Evolutionary conservation across 1,140 invertebrate genomes (phyloP).

Genomic region (Zaprionus taronus): DNA sequence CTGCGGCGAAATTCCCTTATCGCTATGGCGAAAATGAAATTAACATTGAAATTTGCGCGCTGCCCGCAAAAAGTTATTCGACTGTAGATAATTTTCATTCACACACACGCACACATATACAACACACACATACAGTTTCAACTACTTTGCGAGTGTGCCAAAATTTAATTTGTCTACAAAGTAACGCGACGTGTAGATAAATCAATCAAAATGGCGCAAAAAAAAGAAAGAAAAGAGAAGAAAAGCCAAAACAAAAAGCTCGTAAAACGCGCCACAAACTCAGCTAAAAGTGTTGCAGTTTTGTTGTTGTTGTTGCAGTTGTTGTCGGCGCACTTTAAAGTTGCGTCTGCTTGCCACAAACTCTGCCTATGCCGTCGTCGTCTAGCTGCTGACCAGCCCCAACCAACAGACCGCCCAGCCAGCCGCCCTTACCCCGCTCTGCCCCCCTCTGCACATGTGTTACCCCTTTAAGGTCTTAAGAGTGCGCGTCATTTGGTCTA

Average conservation of each 20-base stretch:
- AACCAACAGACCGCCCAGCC: neutral
- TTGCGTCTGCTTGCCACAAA: constrained; percentile 15
- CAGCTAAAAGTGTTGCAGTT: constrained; percentile 48
- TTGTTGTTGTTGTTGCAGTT: constrained; percentile 15
- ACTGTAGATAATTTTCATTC: constrained; percentile 79
- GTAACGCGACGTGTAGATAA: constrained; percentile 74
- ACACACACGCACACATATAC: constrained; percentile 4
- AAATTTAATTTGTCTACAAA: constrained; percentile 81
- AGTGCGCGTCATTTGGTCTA: constrained; percentile 51
- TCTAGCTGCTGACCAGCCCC: constrained; percentile 22
- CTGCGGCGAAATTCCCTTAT: constrained; percentile 65
- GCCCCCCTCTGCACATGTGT: constrained; percentile 6
- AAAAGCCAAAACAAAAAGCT: constrained; percentile 15
- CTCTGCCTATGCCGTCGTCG: neutral
- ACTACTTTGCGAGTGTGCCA: constrained; percentile 44
- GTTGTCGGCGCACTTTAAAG: constrained; percentile 74
- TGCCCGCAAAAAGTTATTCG: constrained; percentile 71
- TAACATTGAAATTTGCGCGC: constrained; percentile 73
- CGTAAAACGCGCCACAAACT: constrained; percentile 37
- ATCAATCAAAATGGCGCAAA: constrained; percentile 74
- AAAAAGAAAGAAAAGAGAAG: neutral
- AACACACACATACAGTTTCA: constrained; percentile 36
- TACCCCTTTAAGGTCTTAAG: constrained; percentile 25
- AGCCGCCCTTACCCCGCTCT: neutral
- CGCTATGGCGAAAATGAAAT: constrained; percentile 64